A percentile compares a stretch with the other conserved stretches of the same genome.
These are phyloP conservation scores for Teleiodes luculella DNA, from an alignment of 2,888 invertebrate genomes.

Conservation along the genomic window DNA sequence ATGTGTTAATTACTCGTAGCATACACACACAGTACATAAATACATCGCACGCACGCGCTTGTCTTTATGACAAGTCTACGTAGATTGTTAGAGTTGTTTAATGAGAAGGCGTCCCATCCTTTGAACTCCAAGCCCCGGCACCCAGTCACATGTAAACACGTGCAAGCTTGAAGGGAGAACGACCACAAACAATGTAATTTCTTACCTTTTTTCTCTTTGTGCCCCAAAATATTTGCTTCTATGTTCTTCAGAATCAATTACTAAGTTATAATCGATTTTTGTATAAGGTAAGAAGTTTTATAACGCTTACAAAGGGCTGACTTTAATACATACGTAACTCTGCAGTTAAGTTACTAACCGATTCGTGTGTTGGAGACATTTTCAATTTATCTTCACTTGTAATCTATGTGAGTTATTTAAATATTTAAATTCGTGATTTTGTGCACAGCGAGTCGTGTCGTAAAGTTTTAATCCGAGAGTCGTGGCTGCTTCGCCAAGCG, in stretches of 20 bases:
- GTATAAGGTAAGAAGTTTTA: not conserved
- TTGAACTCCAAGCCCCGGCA: slow-evolving; percentile 3
- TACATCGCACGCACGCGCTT: no score
- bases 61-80: no score
- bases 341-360: not conserved
- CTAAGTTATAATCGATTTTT: not conserved
- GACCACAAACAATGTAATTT: slow-evolving; percentile 7
- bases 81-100: not conserved
- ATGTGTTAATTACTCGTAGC: no score
- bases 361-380: slow-evolving; percentile 1
- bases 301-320: not conserved
- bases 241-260: slow-evolving; percentile 1
- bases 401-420: slow-evolving; percentile 6
- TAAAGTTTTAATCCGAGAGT: slow-evolving; percentile 12
- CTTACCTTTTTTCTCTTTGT: not conserved
- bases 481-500: not conserved
- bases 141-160: slow-evolving; percentile 3
- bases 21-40: no score
- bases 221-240: not conserved
- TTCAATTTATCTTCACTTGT: not conserved
- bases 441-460: slow-evolving; percentile 7
- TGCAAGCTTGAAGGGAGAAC: not conserved
- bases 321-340: not conserved
- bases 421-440: slow-evolving; percentile 12
- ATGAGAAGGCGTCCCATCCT: slow-evolving; percentile 4